Evolutionary conservation across 2,113 vertebrate genomes (phyloP), one percentile per base, ranked within the genome.

Genomic region (Anthoscopus minutus): DNA sequence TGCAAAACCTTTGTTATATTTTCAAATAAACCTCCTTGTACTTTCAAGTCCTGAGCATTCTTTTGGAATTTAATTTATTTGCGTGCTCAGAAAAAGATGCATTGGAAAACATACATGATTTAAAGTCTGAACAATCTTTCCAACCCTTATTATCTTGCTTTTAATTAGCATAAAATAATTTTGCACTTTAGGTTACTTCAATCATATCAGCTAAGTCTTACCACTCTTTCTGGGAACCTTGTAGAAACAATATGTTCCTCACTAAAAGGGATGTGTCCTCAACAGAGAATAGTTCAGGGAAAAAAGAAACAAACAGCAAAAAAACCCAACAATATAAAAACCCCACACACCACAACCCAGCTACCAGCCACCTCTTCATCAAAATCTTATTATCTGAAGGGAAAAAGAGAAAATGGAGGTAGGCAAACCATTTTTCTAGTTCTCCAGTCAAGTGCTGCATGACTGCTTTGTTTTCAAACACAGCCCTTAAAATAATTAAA

Each of bases 401-500:
- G 38, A 73, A 95, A 92, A 92, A 54, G 10, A 66, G 30, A 92
- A 94, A 81, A 83, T 19, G 33, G 58, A 85, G 51, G n/a, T 31
- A 85, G 54, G 17, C 15, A 89, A 80, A 80, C 48, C 6, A 72
- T 28, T 25, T 67, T 48, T 20, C 54, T 53, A 44, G 9, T 33
- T 89, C 54, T 89, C 31, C 58, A 60, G 57, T 54, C 51, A 88
- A 77, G 42, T 84, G 57, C 53, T 70, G 58, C 44, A 73, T 24
- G 33, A 67, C 5, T 44, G n/a, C 62, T 77, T 73, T 93, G 81
- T 88, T 96, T 96, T 78, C 87, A 95, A 95, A 92, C 85, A 89
- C 35, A 82, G 64, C n/a, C 71, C 81, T 88, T 72, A 73, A 91
- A 95, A 89, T 82, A 88, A 92, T 94, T 86, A 77, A 93, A 85